Evolutionary conservation across 2,797 vertebrate species (phyloP), one percentile per base, ranked within the genome.

Genomic region (Picus viridis): DNA sequence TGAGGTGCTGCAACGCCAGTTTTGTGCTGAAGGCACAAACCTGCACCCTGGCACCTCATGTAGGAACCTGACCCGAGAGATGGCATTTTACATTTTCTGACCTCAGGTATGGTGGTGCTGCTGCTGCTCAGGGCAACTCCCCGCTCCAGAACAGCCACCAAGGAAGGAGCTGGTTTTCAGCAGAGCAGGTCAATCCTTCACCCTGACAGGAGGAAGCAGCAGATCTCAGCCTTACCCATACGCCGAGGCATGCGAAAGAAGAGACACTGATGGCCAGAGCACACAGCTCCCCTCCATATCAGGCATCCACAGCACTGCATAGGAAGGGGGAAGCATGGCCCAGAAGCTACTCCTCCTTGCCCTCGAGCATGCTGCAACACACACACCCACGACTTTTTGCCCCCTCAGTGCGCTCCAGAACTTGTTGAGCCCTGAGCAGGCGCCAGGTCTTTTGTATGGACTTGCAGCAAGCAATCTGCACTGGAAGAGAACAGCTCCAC

Each of bases 221-320:
- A 34, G 27, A 32, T 29, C 9, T 2, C 2, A 67, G 54, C 3
- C 0, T 19, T 19, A 27, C 32, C 61, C 2, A 0, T 5, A 22
- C 0, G 2, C 36, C 0, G 3, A 83, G 47, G 27, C 54, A 63
- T 6, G 0, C 0, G 2, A 34, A 34, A 64, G 62, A 0, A 4
- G 65, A 47, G 63, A 15, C 0, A 6, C 61, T 16, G 17, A 15
- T 27, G 74, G 39, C 47, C 2, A 0, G 57, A 76, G 57, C 19
- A 8, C 2, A 0, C 53, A 32, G 71, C n/a, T 88, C 54, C 43
- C 54, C 41, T 10, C 30, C 9, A 0, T 14, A 29, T 3, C 59
- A 19, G 26, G 9, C 76, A 29, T 8, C 1, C 0, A 45, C 39
- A 62, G 70, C 16, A 2, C 64, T 41, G 84, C 17, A 34, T 1